Conservation (phyloP, 2,113 vertebrate genomes). For the Syngnathoides biaculeatus region DNA sequence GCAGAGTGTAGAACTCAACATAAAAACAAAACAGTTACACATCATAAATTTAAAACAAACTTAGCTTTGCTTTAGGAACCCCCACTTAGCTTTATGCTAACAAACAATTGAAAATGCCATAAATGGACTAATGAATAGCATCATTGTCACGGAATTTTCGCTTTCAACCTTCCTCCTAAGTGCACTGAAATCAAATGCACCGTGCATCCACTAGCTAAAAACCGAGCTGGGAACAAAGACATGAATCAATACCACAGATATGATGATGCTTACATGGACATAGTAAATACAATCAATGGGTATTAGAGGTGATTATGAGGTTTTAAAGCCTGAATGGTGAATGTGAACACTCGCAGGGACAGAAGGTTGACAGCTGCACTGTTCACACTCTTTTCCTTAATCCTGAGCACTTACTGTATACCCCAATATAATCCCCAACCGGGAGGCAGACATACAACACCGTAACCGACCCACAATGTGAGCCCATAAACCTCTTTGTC, state of each 20-base stretch:
- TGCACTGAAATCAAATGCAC: neutral
- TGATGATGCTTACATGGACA: neutral
- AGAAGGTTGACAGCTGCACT: slow-evolving; percentile 55
- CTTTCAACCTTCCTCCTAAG: neutral
- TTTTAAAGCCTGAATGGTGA: slow-evolving; percentile 39
- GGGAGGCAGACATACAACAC: slow-evolving; percentile 13
- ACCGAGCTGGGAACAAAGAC: slow-evolving; percentile 18
- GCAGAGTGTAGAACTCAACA: no score
- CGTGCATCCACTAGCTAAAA: neutral
- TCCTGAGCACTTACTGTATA: slow-evolving; percentile 27
- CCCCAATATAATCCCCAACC: slow-evolving; percentile 19
- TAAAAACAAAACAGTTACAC: no score
- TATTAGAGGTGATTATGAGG: slow-evolving; percentile 53
- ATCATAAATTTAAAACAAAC: no score
- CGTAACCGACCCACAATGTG: slow-evolving; percentile 9
- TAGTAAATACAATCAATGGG: slow-evolving; percentile 26
- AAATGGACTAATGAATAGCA: no score
- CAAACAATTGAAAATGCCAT: no score
- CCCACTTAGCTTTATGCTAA: no score
- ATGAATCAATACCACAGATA: slow-evolving; percentile 4
- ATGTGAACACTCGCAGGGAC: slow-evolving; percentile 36
- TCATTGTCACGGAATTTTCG: no score
- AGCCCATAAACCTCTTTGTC: slow-evolving; percentile 19
- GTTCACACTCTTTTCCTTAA: slow-evolving; percentile 51
- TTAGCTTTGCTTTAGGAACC: no score